Evolutionary conservation across 2,888 invertebrate genomes (phyloP).

Genomic region (Metacarcinus magister): DNA sequence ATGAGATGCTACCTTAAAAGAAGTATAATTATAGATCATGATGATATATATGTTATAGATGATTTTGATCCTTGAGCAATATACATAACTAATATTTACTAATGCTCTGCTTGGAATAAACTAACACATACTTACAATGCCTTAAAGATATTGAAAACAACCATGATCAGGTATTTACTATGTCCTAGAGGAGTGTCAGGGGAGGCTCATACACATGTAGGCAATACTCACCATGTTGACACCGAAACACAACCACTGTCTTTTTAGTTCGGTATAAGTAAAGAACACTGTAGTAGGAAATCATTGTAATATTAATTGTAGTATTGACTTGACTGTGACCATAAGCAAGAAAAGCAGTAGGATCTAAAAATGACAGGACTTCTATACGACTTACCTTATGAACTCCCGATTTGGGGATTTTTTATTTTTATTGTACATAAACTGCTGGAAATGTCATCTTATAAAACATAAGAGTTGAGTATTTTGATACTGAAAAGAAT

Average conservation of each 20-base stretch:
- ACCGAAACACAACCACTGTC: not conserved
- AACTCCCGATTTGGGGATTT: not conserved
- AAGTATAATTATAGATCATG: not conserved
- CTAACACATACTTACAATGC: conserved; percentile 63
- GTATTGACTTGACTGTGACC: conserved; percentile 3
- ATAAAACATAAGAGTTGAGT: not conserved
- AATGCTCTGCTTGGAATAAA: conserved; percentile 68
- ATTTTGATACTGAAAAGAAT: not conserved
- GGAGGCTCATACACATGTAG: not conserved
- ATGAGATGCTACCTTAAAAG: not conserved
- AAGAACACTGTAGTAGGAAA: not conserved
- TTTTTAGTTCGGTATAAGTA: not conserved
- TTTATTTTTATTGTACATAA: not conserved
- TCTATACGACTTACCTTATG: not conserved
- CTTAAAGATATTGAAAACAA: conserved; percentile 32
- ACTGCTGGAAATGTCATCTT: not conserved
- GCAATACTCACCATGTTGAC: not conserved
- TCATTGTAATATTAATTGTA: not conserved
- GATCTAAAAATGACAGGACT: not conserved
- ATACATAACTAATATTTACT: conserved; percentile 52
- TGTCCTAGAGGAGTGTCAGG: conserved; percentile 29
- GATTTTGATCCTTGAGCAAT: conserved; percentile 58
- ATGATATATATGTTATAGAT: not conserved
- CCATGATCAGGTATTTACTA: conserved; percentile 17
- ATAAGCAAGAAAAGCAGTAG: not conserved